Evolutionary conservation across 1,140 invertebrate species (phyloP), one percentile per base, ranked within the genome.

Genomic region (Leptinotarsa texana): DNA sequence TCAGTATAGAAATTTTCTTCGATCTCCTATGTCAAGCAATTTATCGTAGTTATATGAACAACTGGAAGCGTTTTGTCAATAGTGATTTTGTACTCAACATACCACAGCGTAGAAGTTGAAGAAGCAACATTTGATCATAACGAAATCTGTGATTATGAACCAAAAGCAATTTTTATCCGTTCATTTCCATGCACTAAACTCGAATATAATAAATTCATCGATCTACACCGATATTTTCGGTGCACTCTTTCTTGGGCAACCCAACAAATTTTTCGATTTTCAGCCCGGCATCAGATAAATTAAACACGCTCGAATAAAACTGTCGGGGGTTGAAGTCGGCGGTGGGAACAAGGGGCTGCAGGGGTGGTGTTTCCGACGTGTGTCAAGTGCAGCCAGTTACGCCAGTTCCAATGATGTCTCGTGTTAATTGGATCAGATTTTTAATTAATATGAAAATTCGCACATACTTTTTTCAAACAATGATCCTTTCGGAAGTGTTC

Each of bases 361-460:
- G 66, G 79, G 76, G 80, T 73, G 75, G 77, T 83, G 83, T 77
- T 79, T 80, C 73, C 78, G 83, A 84, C 83, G 83, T 84, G 80
- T 82, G 83, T 84, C 83, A 84, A 82, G 82, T 82, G 81, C 83
- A 84, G 83, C 75, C 81, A 82, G 74, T 72, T 79, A 78, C 79
- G 79, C 79, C 82, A 79, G 76, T 81, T 78, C 81, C 79, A 81
- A 82, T 81, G 81, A 81, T 81, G 81, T 82, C 81, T 82, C 76
- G 76, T 82, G 79, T 81, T 84, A 84, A 84, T 84, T 84, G 83
- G 83, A 84, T 84, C 79, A 80, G 81, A 82, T 83, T 84, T 84
- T 84, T 84, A 84, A 84, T 84, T 84, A 84, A 84, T 83, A 82
- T 81, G 79, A 84, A 84, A 82, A 82, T 84, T 82, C 77, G 77